Evolutionary conservation across 2,113 vertebrate genomes (phyloP).

Genomic region (Rhea americana): DNA sequence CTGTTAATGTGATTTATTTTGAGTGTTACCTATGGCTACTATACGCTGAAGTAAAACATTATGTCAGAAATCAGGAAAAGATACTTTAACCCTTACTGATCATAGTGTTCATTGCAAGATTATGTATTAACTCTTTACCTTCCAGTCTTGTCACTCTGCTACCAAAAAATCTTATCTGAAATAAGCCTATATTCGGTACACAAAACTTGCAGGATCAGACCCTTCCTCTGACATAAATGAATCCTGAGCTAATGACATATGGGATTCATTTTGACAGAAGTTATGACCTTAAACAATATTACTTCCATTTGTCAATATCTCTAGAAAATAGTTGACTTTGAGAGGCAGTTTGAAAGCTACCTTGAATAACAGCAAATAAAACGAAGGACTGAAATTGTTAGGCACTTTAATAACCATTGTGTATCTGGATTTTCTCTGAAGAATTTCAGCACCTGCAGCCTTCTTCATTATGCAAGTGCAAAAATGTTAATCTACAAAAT

Average conservation of each 20-base stretch:
- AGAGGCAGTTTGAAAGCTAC: slow-evolving; percentile 57
- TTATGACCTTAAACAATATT: slow-evolving; percentile 68
- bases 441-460: slow-evolving; percentile 61
- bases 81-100: slow-evolving; percentile 33
- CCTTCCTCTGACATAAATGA: slow-evolving; percentile 39
- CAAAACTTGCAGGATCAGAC: neutral
- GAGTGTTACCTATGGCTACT: slow-evolving; percentile 42
- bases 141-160: neutral
- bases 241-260: slow-evolving; percentile 53
- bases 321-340: slow-evolving; percentile 58
- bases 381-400: slow-evolving; percentile 48
- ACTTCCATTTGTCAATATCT: slow-evolving; percentile 70
- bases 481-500: slow-evolving; percentile 63
- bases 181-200: neutral
- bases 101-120: neutral
- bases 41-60: slow-evolving; percentile 45
- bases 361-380: slow-evolving; percentile 59
- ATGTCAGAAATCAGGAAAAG: slow-evolving; percentile 45
- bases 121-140: neutral
- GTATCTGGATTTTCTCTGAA: slow-evolving; percentile 70
- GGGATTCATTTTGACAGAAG: slow-evolving; percentile 70
- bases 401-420: slow-evolving; percentile 61
- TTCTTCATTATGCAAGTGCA: slow-evolving; percentile 55
- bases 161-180: neutral
- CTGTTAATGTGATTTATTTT: slow-evolving; percentile 71